phyloP scores from a whole-genome alignment of 2,113 vertebrate species.

The Microcebus ravelobensis region DNA sequence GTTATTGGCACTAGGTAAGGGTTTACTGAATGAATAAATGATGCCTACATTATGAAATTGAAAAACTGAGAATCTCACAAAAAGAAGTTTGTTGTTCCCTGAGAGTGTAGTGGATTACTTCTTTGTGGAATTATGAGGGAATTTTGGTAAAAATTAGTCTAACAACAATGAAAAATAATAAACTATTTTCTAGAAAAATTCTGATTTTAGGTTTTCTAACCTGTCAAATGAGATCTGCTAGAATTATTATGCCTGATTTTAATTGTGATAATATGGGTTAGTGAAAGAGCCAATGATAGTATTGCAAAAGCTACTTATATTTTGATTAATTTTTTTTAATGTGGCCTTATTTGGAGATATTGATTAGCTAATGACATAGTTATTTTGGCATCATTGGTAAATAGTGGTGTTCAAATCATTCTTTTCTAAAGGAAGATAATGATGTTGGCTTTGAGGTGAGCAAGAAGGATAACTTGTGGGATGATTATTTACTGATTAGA shows the following conservation, averaged over 20 bases:
- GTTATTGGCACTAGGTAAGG: background rate
- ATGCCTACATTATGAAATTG: background rate
- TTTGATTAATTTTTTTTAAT: background rate
- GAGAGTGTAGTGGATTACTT: background rate
- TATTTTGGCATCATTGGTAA: conserved; percentile 1
- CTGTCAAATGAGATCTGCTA: background rate
- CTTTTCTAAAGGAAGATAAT: conserved; percentile 27
- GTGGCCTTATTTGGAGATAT: background rate
- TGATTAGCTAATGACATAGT: background rate
- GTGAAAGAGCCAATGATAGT: background rate
- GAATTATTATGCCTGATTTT: conserved; percentile 16
- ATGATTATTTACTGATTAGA: conserved; percentile 23
- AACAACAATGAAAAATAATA: background rate
- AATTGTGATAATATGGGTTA: background rate
- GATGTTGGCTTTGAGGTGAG: conserved; percentile 30
- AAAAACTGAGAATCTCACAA: background rate
- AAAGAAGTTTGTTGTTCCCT: background rate
- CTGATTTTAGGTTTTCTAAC: conserved; percentile 16
- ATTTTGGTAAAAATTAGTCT: background rate
- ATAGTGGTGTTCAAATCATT: background rate
- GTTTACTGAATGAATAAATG: conserved; percentile 5
- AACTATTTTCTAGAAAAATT: conserved; percentile 7
- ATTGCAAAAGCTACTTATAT: conserved; percentile 22
- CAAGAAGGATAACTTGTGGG: background rate
- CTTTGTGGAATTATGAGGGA: background rate